These are phyloP conservation scores for Drosophila ercepeae DNA, from an alignment of 1,140 invertebrate genomes.

Conservation along the genomic window DNA sequence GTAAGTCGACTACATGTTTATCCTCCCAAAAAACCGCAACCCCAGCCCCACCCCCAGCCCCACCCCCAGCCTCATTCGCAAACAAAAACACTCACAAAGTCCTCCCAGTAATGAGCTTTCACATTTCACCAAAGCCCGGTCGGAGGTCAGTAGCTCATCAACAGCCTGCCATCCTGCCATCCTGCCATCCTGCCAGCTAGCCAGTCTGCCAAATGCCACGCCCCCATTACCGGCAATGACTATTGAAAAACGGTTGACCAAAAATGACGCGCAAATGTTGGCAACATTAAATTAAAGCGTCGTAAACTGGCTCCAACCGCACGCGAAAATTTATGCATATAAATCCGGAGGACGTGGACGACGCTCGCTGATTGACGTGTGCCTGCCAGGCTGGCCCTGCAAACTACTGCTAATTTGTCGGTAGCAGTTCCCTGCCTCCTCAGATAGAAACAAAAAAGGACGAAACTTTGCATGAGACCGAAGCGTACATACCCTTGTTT, in stretches of 20 bases:
- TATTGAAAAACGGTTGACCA: slow-evolving; percentile 68
- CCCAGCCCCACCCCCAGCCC: slow-evolving; percentile 1
- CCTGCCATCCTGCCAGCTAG: neutral
- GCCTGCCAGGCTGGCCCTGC: slow-evolving; percentile 36
- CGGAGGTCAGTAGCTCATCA: slow-evolving; percentile 30
- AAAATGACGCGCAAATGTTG: slow-evolving; percentile 78
- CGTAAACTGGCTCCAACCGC: slow-evolving; percentile 65
- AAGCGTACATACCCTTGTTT: neutral
- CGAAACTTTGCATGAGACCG: neutral
- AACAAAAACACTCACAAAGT: neutral
- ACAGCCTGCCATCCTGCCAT: slow-evolving; percentile 21
- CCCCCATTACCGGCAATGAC: slow-evolving; percentile 65
- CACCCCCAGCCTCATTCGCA: neutral
- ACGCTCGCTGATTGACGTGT: slow-evolving; percentile 64
- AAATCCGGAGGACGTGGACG: slow-evolving; percentile 58
- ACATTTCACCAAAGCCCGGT: slow-evolving; percentile 22
- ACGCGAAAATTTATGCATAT: slow-evolving; percentile 78
- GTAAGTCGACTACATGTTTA: slow-evolving; percentile 8
- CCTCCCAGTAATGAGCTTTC: slow-evolving; percentile 47
- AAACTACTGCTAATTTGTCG: slow-evolving; percentile 75
- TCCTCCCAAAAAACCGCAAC: slow-evolving; percentile 1
- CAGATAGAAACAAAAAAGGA: slow-evolving; percentile 12
- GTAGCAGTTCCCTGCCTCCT: neutral
- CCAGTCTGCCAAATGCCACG: slow-evolving; percentile 11
- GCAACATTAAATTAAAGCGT: slow-evolving; percentile 76